phyloP scores from a whole-genome alignment of 2,888 invertebrate genomes.

The Diaperis boleti region DNA sequence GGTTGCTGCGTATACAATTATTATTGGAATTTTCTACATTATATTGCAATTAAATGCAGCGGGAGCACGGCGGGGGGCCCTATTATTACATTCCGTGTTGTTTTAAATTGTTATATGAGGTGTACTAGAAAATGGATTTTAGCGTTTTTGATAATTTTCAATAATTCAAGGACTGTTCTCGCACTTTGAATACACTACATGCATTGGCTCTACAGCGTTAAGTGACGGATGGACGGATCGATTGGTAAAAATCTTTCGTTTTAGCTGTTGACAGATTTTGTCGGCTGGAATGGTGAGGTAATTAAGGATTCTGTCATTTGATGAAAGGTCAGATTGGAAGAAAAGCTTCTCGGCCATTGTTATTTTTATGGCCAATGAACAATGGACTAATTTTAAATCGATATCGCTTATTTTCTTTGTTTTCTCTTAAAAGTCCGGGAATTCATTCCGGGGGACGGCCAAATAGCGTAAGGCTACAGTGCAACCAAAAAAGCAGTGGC shows the following conservation, averaged over 20 bases:
- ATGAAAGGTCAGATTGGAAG: constrained; percentile 50
- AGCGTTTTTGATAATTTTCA: constrained; percentile 27
- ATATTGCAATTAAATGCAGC: constrained; percentile 12
- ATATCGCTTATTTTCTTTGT: constrained; percentile 39
- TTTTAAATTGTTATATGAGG: neutral
- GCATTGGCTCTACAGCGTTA: constrained; percentile 6
- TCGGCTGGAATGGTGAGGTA: constrained; percentile 39
- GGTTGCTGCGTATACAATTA: constrained; percentile 8
- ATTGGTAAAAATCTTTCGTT: constrained; percentile 15
- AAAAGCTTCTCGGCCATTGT: constrained; percentile 57
- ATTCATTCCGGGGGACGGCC: constrained; percentile 28
- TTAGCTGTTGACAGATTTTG: constrained; percentile 44
- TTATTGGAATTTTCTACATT: constrained; percentile 12
- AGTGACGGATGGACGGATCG: constrained; percentile 17
- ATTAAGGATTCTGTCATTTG: constrained; percentile 50
- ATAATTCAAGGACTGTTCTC: constrained; percentile 17
- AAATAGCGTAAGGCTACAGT: neutral
- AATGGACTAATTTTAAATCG: constrained; percentile 45
- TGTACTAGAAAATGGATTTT: constrained; percentile 28
- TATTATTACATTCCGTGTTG: constrained; percentile 12
- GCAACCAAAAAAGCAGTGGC: constrained; percentile 9
- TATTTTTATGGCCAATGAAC: constrained; percentile 53
- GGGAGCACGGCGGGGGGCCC: neutral
- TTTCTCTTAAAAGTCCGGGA: constrained; percentile 9
- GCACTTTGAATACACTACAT: neutral